Evolutionary conservation across 2,113 vertebrate species (phyloP).

Genomic region (Gasterosteus nipponicus): DNA sequence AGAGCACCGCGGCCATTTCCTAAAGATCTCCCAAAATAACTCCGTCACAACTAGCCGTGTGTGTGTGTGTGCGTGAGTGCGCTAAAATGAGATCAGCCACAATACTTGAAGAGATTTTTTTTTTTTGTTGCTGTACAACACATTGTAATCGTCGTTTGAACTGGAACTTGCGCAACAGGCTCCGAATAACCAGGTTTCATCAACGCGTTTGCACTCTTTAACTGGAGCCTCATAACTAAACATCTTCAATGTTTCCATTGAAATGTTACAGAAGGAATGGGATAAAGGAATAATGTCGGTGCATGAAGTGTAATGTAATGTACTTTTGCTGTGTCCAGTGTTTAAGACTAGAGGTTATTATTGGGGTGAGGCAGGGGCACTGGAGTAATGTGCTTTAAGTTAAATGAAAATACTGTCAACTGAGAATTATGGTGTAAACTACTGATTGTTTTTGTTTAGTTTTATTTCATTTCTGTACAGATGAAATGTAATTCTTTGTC

Average conservation of each 20-base stretch:
- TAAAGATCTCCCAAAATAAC: slow-evolving; percentile 49
- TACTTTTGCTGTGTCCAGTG: slow-evolving; percentile 64
- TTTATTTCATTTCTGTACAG: slow-evolving; percentile 72
- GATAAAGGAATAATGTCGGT: slow-evolving; percentile 8
- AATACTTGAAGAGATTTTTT: slow-evolving; percentile 87
- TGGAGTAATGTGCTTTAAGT: slow-evolving; percentile 68
- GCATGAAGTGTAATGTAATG: slow-evolving; percentile 45
- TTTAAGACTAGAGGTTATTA: slow-evolving; percentile 84
- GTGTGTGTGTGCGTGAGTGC: slow-evolving; percentile 9
- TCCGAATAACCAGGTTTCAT: slow-evolving; percentile 33
- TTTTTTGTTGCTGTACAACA: slow-evolving; percentile 79
- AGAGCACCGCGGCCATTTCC: slow-evolving; percentile 36
- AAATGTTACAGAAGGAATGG: slow-evolving; percentile 22
- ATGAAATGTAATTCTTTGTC: slow-evolving; percentile 53
- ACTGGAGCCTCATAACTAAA: slow-evolving; percentile 37
- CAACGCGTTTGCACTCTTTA: background rate
- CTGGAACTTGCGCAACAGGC: slow-evolving; percentile 21
- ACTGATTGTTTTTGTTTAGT: slow-evolving; percentile 58
- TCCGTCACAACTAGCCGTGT: slow-evolving; percentile 48
- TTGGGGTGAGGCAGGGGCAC: slow-evolving; percentile 78
- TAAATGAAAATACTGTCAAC: slow-evolving; percentile 65
- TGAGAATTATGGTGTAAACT: slow-evolving; percentile 59
- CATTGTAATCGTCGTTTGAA: slow-evolving; percentile 54
- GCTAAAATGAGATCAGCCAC: slow-evolving; percentile 81
- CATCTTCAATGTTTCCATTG: slow-evolving; percentile 17